Evolutionary conservation across 2,113 vertebrate genomes (phyloP).

Genomic region (Daubentonia madagascariensis): DNA sequence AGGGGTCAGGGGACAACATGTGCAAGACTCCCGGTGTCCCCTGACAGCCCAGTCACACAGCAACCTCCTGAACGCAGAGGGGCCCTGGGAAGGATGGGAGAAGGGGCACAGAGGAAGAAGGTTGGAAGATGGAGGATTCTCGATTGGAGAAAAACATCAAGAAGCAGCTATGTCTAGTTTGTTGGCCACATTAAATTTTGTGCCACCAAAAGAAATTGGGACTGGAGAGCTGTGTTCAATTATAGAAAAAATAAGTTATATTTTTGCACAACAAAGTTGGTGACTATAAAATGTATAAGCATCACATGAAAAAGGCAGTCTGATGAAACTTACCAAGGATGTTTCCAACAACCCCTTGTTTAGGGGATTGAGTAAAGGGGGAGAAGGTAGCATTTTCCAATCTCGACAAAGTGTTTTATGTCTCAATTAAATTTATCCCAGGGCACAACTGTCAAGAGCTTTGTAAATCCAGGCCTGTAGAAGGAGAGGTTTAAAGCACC

Average conservation of each 20-base stretch:
- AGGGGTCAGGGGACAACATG: neutral
- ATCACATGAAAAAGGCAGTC: neutral
- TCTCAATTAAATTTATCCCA: neutral
- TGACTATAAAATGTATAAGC: neutral
- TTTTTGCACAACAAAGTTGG: neutral
- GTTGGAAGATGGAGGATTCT: neutral
- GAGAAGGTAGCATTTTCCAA: neutral
- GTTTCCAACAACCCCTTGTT: neutral
- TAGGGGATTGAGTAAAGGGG: neutral
- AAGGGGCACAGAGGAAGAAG: neutral
- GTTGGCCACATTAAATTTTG: neutral
- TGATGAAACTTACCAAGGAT: neutral
- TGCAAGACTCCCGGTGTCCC: neutral
- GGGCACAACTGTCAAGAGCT: neutral
- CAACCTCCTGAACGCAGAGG: neutral
- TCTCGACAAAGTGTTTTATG: neutral
- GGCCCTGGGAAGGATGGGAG: neutral
- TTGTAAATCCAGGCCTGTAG: neutral
- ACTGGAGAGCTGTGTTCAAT: neutral
- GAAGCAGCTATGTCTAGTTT: neutral
- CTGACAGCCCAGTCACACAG: neutral
- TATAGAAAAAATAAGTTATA: neutral
- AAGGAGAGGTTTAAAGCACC: neutral
- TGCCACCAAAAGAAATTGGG: neutral
- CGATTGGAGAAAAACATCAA: neutral